These are phyloP conservation scores for Fratercula arctica DNA, from an alignment of 2,797 vertebrate species.

Conservation along the genomic window DNA sequence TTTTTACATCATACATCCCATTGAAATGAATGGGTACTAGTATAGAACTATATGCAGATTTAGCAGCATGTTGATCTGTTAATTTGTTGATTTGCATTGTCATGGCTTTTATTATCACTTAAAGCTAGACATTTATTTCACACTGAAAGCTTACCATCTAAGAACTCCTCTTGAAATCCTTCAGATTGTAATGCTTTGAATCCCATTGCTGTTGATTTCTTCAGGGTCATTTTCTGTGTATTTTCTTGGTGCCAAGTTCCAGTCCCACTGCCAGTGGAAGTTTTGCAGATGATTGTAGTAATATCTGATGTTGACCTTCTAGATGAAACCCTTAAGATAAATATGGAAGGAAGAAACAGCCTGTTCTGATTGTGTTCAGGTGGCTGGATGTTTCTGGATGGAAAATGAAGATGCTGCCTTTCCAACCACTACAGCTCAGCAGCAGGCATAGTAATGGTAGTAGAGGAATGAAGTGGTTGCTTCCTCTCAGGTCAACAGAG, in stretches of 20 bases:
- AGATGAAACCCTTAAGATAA: neutral
- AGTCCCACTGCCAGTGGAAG: neutral
- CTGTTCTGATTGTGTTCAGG: neutral
- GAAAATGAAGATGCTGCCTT: neutral
- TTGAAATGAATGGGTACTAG: neutral
- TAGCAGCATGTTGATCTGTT: conserved; percentile 2
- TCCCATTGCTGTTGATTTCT: neutral
- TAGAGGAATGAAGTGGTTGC: neutral
- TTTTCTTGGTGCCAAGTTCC: neutral
- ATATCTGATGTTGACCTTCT: neutral
- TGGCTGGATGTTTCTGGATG: neutral
- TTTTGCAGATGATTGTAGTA: neutral
- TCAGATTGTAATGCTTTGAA: neutral
- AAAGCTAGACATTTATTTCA: neutral
- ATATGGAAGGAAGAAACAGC: neutral
- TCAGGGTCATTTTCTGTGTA: neutral
- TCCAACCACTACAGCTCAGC: rapidly evolving
- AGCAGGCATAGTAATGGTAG: neutral
- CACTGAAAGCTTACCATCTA: neutral
- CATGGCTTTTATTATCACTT: neutral
- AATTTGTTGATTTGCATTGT: neutral
- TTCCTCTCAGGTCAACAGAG: neutral
- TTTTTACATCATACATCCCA: neutral
- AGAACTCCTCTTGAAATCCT: conserved; percentile 14
- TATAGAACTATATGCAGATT: neutral